These are phyloP conservation scores for Pelecanus crispus DNA, from an alignment of 2,113 vertebrate species.

Conservation along the genomic window DNA sequence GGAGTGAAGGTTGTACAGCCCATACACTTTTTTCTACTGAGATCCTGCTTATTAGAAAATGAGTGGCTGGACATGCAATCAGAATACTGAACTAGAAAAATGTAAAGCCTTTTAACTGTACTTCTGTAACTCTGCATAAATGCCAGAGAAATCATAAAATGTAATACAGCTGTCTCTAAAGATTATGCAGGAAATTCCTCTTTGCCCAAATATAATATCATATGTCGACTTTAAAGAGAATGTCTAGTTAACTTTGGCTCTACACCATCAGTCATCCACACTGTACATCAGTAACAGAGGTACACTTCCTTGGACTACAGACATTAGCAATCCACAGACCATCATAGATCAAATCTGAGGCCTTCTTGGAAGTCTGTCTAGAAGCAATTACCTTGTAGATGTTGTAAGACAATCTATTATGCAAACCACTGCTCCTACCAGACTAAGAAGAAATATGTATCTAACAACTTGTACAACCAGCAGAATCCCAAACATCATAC, in stretches of 20 bases:
- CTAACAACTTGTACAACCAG: not conserved
- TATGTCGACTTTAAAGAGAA: not conserved
- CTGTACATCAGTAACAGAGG: not conserved
- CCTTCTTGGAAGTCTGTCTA: not conserved
- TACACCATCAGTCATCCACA: not conserved
- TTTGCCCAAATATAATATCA: not conserved
- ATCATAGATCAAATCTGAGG: not conserved
- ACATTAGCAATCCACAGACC: not conserved
- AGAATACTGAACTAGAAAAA: not conserved
- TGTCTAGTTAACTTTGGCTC: not conserved
- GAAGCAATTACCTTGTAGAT: not conserved
- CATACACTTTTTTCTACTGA: not conserved
- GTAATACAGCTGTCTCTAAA: not conserved
- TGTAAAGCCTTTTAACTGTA: not conserved
- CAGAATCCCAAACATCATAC: not conserved
- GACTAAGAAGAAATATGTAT: not conserved
- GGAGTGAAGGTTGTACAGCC: not conserved
- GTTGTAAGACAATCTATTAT: not conserved
- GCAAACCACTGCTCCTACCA: not conserved
- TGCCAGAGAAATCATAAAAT: not conserved
- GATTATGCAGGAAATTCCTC: slow-evolving; percentile 16
- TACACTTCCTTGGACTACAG: not conserved
- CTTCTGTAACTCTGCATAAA: not conserved
- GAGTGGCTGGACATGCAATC: not conserved
- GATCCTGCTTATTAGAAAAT: not conserved